phyloP scores from a whole-genome alignment of 2,113 vertebrate genomes.

The Manacus vitellinus region DNA sequence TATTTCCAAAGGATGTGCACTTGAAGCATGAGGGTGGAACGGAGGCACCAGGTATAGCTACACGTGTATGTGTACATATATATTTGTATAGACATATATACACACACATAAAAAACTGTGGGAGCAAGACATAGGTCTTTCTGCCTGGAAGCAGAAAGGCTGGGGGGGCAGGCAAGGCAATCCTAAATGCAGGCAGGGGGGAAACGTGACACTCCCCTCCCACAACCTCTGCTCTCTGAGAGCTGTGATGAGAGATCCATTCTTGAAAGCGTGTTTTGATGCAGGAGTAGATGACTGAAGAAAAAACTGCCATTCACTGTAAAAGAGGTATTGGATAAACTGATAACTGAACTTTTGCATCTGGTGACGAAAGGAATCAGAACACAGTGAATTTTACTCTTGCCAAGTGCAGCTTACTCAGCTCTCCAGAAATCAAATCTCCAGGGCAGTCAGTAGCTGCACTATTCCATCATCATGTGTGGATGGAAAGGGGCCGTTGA shows the following conservation, averaged over 20 bases:
- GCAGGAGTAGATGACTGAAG: background rate
- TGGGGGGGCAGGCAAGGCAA: background rate
- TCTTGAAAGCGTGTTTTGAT: background rate
- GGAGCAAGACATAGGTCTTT: background rate
- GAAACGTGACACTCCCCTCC: background rate
- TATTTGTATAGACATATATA: background rate
- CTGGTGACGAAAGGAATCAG: background rate
- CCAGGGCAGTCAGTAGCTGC: background rate
- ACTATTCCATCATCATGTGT: background rate
- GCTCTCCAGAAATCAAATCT: background rate
- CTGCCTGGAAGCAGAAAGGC: background rate
- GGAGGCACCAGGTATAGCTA: background rate
- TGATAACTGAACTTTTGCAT: background rate
- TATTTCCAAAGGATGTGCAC: background rate
- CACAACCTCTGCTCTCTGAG: background rate
- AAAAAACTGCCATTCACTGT: background rate
- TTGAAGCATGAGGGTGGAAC: background rate
- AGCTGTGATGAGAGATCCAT: background rate
- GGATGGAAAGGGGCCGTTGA: background rate
- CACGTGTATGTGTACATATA: background rate
- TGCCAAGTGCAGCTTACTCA: background rate
- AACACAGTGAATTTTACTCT: background rate
- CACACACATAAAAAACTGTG: background rate
- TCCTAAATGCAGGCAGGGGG: background rate
- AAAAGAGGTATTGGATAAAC: background rate